Base-by-base conservation (phyloP, 2,888 invertebrate genomes). In the Tribolium freemani region DNA sequence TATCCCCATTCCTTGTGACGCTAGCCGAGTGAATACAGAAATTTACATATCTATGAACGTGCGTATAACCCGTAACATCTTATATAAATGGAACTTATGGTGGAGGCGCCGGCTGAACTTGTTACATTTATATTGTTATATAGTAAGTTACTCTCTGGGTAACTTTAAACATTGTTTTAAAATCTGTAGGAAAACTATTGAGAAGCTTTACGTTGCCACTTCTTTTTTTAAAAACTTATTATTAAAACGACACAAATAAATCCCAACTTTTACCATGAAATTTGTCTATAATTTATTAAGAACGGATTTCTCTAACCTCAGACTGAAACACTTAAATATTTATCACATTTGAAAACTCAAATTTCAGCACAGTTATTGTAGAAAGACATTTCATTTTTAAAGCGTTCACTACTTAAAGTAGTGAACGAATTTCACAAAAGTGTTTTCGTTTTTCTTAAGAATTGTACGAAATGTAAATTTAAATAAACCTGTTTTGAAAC, bases 401-500 rank as follows among this genome's bases (percentile, higher is more conserved):
- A 26, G 21, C 2, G 21, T n/a, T n/a, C n/a, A n/a, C n/a, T n/a
- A n/a, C n/a, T 26, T 38, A 38, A 38, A 38, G 8, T 8, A n/a
- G 8, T 38, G 54, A 64, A 26, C 10, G 54, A 44, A 64, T 64
- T 26, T 64, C 10, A 38, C 44, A 38, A 13, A 64, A 30, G 31
- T 64, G 67, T 48, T 67, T 30, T 57, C 67, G 56, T 67, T 57
- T 67, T 57, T 57, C 67, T 67, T 57, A 67, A 31, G 11, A 66
- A 38, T n/a, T 45, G 45, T 60, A 69, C 60, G 53, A 69, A 53
- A 60, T 58, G 69, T 10, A 60, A 68, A 71, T 71, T 71, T 58
- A 71, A 71, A 68, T 68, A 72, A 72, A 72, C 63, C 67, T 67
- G 51, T 68, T 61, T 56, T 13, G 67, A 61, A 75, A 73, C 76